Evolutionary conservation across 2,113 vertebrate species (phyloP).

Genomic region (Pangasianodon hypophthalmus): DNA sequence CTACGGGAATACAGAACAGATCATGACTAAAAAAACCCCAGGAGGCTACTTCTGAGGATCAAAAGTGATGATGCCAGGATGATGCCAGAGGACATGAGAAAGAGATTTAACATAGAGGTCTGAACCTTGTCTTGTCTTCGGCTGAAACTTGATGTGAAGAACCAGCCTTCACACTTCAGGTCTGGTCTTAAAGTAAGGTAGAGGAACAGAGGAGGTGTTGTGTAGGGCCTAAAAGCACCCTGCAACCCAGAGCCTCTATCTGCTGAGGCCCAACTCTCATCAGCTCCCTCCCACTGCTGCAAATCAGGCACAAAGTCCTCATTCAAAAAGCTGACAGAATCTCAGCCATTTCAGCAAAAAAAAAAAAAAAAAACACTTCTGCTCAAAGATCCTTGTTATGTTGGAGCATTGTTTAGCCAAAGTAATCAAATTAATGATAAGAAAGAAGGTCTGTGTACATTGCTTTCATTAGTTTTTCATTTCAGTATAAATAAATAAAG

Average conservation of each 20-base stretch:
- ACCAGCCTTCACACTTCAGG: constrained; percentile 27
- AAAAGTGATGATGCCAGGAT: neutral
- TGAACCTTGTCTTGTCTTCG: constrained; percentile 15
- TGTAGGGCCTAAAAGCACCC: neutral
- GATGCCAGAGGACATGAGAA: neutral
- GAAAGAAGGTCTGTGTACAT: neutral
- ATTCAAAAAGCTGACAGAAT: constrained; percentile 21
- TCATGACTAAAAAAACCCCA: neutral
- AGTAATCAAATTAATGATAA: neutral
- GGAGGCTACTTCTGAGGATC: neutral
- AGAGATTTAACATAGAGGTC: neutral
- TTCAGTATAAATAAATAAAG: neutral
- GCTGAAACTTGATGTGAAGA: constrained; percentile 23
- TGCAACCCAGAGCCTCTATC: neutral
- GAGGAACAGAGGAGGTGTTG: constrained; percentile 40
- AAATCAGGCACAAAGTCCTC: constrained; percentile 34
- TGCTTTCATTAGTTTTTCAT: neutral
- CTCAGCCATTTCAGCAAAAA: neutral
- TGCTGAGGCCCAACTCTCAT: constrained; percentile 6
- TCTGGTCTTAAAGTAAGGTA: constrained; percentile 9
- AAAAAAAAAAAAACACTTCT: constrained; percentile 11
- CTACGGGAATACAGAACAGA: neutral
- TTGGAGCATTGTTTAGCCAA: constrained; percentile 1
- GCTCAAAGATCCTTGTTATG: neutral
- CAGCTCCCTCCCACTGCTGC: constrained; percentile 5